Percentiles rank a stretch among this genome's conserved stretches.
These are phyloP conservation scores for Andrena cerasifolii DNA, from an alignment of 1,140 invertebrate species.

Conservation along the genomic window DNA sequence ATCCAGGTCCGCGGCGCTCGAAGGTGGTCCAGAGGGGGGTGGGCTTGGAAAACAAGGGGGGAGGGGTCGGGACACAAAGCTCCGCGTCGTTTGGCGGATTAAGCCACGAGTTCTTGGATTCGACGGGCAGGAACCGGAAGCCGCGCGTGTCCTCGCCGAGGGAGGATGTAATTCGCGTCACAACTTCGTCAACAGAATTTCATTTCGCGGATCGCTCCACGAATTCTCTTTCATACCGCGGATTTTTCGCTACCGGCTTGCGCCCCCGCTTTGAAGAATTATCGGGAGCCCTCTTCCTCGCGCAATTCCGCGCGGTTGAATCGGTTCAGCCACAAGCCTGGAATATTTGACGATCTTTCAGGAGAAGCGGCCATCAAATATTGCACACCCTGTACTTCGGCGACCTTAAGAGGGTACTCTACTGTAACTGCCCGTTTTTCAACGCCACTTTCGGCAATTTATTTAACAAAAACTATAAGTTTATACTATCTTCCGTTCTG, in stretches of 20 bases:
- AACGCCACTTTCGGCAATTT: too few species aligned
- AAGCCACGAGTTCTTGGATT: conserved; percentile 6
- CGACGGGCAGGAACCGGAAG: not conserved
- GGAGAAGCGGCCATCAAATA: too few species aligned
- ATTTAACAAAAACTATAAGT: too few species aligned
- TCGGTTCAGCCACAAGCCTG: too few species aligned
- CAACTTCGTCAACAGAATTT: conserved; percentile 28
- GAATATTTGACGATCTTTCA: too few species aligned
- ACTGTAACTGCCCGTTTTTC: too few species aligned
- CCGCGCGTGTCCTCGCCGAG: not conserved
- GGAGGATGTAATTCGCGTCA: conserved; percentile 23
- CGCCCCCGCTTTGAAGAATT: conserved; percentile 35
- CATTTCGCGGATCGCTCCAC: conserved; percentile 27
- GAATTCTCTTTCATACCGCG: conserved; percentile 27
- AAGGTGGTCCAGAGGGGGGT: too few species aligned
- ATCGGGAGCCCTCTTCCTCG: not conserved
- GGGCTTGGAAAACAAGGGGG: not conserved
- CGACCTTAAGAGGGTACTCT: too few species aligned
- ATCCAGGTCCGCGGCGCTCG: not conserved
- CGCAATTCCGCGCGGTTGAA: not conserved
- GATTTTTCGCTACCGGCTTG: not conserved
- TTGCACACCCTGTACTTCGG: too few species aligned
- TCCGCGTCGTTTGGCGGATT: conserved; percentile 16
- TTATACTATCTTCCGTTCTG: too few species aligned
- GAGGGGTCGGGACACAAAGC: not conserved